Percentiles rank a stretch among this genome's conserved stretches.
Evolutionary conservation across 1,140 invertebrate species (phyloP).

Genomic region (Atta texana): DNA sequence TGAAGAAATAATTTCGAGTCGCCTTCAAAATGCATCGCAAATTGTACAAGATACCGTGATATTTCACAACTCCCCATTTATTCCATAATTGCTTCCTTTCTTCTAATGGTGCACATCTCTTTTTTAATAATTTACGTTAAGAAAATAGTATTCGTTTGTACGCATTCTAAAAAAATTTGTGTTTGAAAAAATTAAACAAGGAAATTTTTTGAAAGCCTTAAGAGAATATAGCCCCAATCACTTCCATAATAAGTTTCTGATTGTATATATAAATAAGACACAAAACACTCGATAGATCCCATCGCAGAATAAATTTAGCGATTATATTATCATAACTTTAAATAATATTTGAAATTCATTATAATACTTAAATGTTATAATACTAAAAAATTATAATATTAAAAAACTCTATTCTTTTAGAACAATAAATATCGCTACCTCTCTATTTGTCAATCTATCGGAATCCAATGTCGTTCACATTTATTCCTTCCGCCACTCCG

Average conservation of each 20-base stretch:
- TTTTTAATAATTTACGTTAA: neutral
- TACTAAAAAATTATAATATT: too few species aligned
- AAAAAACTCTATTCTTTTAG: neutral
- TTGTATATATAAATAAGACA: neutral
- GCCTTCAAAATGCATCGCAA: too few species aligned
- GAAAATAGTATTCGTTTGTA: neutral
- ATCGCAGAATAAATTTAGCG: neutral
- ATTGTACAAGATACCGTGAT: too few species aligned
- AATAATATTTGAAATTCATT: slow-evolving; percentile 21
- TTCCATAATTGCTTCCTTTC: too few species aligned
- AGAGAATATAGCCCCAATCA: neutral
- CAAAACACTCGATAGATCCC: neutral
- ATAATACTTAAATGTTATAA: neutral
- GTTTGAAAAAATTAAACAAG: neutral
- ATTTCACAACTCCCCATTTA: too few species aligned
- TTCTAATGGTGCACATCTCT: too few species aligned
- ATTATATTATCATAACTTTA: slow-evolving; percentile 16
- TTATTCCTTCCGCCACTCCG: neutral
- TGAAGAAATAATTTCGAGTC: too few species aligned
- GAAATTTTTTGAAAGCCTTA: neutral
- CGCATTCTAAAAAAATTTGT: neutral
- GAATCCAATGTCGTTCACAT: slow-evolving; percentile 1
- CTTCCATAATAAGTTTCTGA: neutral
- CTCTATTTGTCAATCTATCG: neutral
- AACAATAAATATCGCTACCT: slow-evolving; percentile 11